Evolutionary conservation across 2,888 invertebrate genomes (phyloP).

Genomic region (Actias luna): DNA sequence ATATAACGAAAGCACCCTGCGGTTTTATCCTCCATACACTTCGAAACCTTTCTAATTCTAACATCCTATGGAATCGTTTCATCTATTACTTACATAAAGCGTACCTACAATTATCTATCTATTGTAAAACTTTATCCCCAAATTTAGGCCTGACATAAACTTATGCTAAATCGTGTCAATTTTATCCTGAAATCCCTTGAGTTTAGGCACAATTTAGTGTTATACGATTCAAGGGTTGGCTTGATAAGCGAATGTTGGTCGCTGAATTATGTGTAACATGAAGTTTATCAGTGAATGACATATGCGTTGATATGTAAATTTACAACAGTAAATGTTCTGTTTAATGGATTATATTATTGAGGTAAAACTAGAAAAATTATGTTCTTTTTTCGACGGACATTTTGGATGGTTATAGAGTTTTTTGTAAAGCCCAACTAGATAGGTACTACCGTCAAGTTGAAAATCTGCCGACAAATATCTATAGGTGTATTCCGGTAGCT

Average conservation of each 20-base stretch:
- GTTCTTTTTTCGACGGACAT: too few species aligned
- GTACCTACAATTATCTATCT: conserved; percentile 42
- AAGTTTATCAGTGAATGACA: not conserved
- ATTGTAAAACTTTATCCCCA: conserved; percentile 27
- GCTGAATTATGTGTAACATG: not conserved
- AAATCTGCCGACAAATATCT: too few species aligned
- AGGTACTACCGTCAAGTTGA: too few species aligned
- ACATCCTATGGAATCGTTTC: conserved; percentile 41
- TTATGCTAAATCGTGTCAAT: conserved; percentile 32
- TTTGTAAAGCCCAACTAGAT: too few species aligned
- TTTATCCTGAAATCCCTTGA: conserved; percentile 14
- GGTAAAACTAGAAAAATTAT: not conserved
- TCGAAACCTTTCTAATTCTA: conserved; percentile 55
- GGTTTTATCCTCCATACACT: conserved; percentile 51
- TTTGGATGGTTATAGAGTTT: too few species aligned
- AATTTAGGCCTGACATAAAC: conserved; percentile 24
- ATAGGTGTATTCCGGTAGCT: too few species aligned
- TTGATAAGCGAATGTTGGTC: conserved; percentile 9
- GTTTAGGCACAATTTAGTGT: conserved; percentile 13
- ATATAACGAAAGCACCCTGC: conserved; percentile 35
- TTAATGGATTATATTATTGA: not conserved
- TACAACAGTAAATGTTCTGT: not conserved
- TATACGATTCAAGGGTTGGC: conserved; percentile 11
- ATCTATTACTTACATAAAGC: conserved; percentile 48
- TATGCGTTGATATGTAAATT: not conserved